A percentile compares a stretch with the other conserved stretches of the same genome.
These are phyloP conservation scores for Danaus melanippus DNA, from an alignment of 1,140 invertebrate genomes.

Conservation along the genomic window DNA sequence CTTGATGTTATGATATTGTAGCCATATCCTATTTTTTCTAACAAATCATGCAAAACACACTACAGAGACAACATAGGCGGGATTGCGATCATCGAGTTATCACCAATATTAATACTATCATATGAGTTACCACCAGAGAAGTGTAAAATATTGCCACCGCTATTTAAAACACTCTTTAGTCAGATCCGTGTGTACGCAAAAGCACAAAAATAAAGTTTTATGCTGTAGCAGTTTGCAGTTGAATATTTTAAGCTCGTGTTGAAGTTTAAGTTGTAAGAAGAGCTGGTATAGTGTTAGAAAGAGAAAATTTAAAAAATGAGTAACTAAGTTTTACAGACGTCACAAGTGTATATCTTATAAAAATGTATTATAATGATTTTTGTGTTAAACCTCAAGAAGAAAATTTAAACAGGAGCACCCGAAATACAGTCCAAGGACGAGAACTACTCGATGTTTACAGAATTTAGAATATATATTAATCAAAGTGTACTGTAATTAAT, in stretches of 20 bases:
- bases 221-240: constrained; percentile 52
- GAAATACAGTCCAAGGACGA: constrained; percentile 61
- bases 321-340: constrained; percentile 58
- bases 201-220: constrained; percentile 39
- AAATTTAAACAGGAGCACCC: constrained; percentile 36
- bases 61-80: constrained; percentile 45
- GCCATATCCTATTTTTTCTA: constrained; percentile 23
- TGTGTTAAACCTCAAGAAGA: constrained; percentile 46
- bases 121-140: constrained; percentile 2
- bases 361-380: constrained; percentile 37
- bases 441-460: constrained; percentile 32
- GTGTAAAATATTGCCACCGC: constrained; percentile 7
- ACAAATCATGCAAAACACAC: constrained; percentile 53
- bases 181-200: constrained; percentile 33
- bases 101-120: constrained; percentile 20
- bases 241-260: constrained; percentile 58
- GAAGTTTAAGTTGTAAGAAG: constrained; percentile 33
- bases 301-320: constrained; percentile 47
- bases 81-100: constrained; percentile 66
- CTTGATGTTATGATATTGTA: constrained; percentile 19
- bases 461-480: constrained; percentile 17
- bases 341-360: constrained; percentile 55
- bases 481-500: constrained; percentile 14
- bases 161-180: constrained; percentile 20
- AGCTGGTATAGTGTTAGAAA: constrained; percentile 45